Conservation (phyloP, 2,888 invertebrate genomes). For the Siphonodentalium dalli region DNA sequence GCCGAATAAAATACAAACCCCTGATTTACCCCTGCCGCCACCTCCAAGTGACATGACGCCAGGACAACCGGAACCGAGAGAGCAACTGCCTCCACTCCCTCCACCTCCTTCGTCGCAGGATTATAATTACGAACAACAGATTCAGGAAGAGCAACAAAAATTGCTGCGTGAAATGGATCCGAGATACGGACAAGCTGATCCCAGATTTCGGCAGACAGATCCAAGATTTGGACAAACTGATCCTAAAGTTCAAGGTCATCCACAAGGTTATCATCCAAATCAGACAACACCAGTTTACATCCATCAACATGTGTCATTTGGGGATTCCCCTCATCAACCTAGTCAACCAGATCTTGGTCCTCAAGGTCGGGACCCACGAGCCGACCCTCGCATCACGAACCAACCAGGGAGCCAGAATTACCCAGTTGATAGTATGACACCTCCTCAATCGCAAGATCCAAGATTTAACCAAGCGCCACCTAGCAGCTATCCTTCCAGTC, state of each 20-base stretch:
- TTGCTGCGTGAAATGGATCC: conserved; percentile 33
- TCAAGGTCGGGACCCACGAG: too few relatives aligned
- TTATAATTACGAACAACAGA: conserved; percentile 70
- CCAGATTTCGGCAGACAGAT: not conserved
- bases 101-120: conserved; percentile 67
- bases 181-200: not conserved
- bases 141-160: conserved; percentile 43
- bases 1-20: conserved; percentile 21
- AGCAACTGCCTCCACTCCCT: conserved; percentile 52
- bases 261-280: conserved; percentile 31
- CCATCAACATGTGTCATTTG: too few relatives aligned
- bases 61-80: conserved; percentile 50
- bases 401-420: conserved; percentile 31
- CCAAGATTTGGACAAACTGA: conserved; percentile 1
- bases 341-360: too few relatives aligned
- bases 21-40: conserved; percentile 48
- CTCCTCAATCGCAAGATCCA: conserved; percentile 20
- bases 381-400: conserved; percentile 39
- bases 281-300: too few relatives aligned
- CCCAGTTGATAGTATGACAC: conserved; percentile 19
- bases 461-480: too few relatives aligned
- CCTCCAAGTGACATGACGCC: conserved; percentile 72
- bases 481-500: too few relatives aligned
- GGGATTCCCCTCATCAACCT: too few relatives aligned
- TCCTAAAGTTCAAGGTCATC: conserved; percentile 1